Evolutionary conservation across 2,888 invertebrate genomes (phyloP).

Genomic region (Linhomoeus sp.): DNA sequence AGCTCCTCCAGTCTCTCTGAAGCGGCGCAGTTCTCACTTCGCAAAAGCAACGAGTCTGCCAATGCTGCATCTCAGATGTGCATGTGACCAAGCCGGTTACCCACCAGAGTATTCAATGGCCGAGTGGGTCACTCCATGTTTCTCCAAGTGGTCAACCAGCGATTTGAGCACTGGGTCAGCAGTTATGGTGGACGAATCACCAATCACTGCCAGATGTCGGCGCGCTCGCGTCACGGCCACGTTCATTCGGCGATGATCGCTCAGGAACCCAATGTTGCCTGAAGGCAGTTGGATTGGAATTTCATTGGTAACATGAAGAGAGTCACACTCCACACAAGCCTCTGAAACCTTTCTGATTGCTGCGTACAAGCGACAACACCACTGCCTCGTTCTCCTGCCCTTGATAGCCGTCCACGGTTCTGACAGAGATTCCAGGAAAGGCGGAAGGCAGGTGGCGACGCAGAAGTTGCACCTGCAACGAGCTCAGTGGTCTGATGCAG

Average conservation of each 20-base stretch:
- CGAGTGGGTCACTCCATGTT: not conserved
- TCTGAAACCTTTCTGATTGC: conserved; percentile 30
- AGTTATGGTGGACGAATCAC: conserved; percentile 10
- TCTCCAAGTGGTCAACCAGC: not conserved
- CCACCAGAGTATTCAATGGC: conserved; percentile 1
- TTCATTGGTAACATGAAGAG: too few relatives aligned
- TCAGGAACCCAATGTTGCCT: conserved; percentile 39
- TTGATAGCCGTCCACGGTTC: conserved; percentile 42
- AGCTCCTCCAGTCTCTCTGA: not conserved
- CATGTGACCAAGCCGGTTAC: conserved; percentile 38
- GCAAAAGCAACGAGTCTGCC: too few relatives aligned
- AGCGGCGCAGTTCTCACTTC: too few relatives aligned
- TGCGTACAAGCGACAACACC: conserved; percentile 38
- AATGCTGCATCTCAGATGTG: not conserved
- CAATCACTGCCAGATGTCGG: conserved; percentile 36
- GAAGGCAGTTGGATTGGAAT: too few relatives aligned
- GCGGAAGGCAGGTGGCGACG: conserved; percentile 25
- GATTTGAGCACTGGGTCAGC: not conserved
- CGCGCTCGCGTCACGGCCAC: conserved; percentile 41
- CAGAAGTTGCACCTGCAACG: conserved; percentile 34
- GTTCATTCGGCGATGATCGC: conserved; percentile 38
- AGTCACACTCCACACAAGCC: too few relatives aligned
- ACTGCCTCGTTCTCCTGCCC: conserved; percentile 42
- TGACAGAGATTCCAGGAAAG: conserved; percentile 32
- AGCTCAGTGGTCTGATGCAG: not conserved